Conservation (phyloP, 2,888 invertebrate genomes). For the Papilio elwesi region DNA sequence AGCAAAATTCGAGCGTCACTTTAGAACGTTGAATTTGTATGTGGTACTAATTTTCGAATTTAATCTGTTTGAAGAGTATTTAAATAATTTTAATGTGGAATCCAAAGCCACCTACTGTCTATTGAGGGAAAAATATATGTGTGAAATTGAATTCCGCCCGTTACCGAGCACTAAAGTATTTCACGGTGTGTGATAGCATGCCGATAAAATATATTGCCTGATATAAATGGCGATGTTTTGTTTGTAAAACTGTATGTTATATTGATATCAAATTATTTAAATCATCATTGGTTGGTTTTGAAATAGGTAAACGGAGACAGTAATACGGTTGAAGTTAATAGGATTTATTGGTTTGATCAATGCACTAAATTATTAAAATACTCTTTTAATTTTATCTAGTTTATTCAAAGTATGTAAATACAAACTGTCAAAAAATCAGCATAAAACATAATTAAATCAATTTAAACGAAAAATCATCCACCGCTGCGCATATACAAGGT, state of each 20-base stretch:
- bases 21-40: background rate
- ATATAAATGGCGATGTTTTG: conserved; percentile 36
- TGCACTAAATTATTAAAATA: too few species aligned
- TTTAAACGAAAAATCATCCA: too few species aligned
- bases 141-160: conserved; percentile 35
- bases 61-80: background rate
- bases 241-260: conserved; percentile 28
- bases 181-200: conserved; percentile 36
- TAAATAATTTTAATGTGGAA: conserved; percentile 18
- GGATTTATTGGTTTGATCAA: too few species aligned
- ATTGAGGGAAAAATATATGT: conserved; percentile 26
- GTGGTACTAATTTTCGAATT: background rate
- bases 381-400: too few species aligned
- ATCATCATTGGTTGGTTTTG: background rate
- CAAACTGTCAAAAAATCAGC: too few species aligned
- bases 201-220: conserved; percentile 37
- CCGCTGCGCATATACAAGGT: too few species aligned
- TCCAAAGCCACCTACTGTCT: conserved; percentile 26
- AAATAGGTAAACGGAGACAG: background rate
- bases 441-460: too few species aligned
- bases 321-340: too few species aligned
- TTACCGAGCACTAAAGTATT: conserved; percentile 36
- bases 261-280: background rate
- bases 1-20: too few species aligned
- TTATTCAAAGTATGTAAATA: too few species aligned